Evolutionary conservation across 2,797 vertebrate species (phyloP), one percentile per base, ranked within the genome.

Genomic region (Fistularia tabacaria): DNA sequence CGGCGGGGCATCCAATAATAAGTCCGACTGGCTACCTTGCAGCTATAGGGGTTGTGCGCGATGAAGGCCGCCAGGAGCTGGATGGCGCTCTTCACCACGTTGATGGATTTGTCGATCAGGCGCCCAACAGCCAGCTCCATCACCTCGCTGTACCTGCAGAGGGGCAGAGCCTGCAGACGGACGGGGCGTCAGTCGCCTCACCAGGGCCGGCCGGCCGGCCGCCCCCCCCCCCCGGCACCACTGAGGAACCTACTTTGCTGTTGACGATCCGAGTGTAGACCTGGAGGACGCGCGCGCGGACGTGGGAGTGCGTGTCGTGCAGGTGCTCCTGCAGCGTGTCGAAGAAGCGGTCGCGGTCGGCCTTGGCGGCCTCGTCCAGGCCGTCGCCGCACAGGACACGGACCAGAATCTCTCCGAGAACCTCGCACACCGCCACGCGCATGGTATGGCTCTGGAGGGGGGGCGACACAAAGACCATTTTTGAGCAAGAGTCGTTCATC

Each of bases 11-110:
- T 25, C 25, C 25, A 2, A 25, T 25, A 25, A 25, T 25, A 25
- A 25, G 10, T 10, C 9, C 45, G 42, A 12, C 52, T 46, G 9
- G 1, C 74, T 89, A 98, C 97, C 93, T 97, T 99, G 91, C 93
- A 94, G 75, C 94, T 97, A 76, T 98, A 99, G 10, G 97, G 97
- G 77, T 99, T 99, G 77, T 97, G 96, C 57, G 93, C 95, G 7
- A 99, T 93, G 77, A 99, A 98, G 0, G 92, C 93, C 59, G 94
- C 93, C 77, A 98, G 84, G 51, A 99, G 89, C 71, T 97, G 96
- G 76, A 99, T 93, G 0, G 96, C 94, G 11, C 93, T 96, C 88
- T 98, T 98, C 64, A 95, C 94, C 1, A 90, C 97, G 3, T 93
- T 81, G 57, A 98, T 92, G 0, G 95, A 94, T 77, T 94, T 98